Percentiles rank a stretch among this genome's conserved stretches.
phyloP scores from a whole-genome alignment of 2,113 vertebrate species.

The Cololabis saira region DNA sequence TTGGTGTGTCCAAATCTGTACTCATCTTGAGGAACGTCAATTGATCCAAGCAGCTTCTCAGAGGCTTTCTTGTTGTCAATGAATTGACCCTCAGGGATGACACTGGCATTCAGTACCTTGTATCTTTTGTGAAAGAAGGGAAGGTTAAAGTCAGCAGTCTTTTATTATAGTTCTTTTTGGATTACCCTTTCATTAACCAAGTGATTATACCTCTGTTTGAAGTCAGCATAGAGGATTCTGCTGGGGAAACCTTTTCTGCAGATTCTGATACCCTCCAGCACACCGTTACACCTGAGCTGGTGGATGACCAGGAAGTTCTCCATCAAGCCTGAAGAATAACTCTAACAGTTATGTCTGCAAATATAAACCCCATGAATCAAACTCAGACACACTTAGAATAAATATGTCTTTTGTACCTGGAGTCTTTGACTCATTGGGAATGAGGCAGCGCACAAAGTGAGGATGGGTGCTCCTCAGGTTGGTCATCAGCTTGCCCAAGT shows the following conservation, averaged over 20 bases:
- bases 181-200: not conserved
- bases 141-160: not conserved
- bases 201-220: slow-evolving; percentile 49
- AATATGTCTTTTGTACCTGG: slow-evolving; percentile 3
- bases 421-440: slow-evolving; percentile 34
- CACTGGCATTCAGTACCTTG: slow-evolving; percentile 84
- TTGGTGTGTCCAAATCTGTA: slow-evolving; percentile 92
- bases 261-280: slow-evolving; percentile 73
- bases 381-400: not conserved
- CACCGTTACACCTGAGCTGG: slow-evolving; percentile 73
- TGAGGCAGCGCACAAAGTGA: slow-evolving; percentile 49
- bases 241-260: slow-evolving; percentile 76
- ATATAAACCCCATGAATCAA: not conserved
- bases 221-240: slow-evolving; percentile 73
- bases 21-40: slow-evolving; percentile 88
- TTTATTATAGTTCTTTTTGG: not conserved
- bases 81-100: slow-evolving; percentile 88
- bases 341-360: not conserved
- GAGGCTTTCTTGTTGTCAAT: slow-evolving; percentile 91
- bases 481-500: slow-evolving; percentile 44
- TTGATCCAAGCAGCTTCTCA: slow-evolving; percentile 88
- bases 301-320: slow-evolving; percentile 71
- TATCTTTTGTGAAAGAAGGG: slow-evolving; percentile 48
- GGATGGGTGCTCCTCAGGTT: slow-evolving; percentile 49
- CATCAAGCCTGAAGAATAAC: slow-evolving; percentile 56